A percentile compares a stretch with the other conserved stretches of the same genome.
phyloP scores from a whole-genome alignment of 1,140 invertebrate genomes.

The Wiebesia pumilae region DNA sequence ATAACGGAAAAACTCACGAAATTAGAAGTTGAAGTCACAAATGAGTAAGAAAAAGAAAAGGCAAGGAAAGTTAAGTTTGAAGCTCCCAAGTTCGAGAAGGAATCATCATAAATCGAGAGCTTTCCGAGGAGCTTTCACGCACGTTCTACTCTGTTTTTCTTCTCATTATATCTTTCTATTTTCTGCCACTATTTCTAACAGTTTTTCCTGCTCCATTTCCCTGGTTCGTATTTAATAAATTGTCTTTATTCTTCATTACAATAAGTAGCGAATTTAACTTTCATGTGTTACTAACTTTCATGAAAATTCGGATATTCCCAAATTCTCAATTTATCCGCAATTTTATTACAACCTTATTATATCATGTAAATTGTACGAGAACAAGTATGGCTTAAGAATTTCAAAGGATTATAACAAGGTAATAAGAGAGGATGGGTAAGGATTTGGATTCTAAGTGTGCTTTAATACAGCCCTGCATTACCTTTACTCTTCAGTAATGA shows the following conservation, averaged over 20 bases:
- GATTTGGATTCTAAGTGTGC: conserved; percentile 35
- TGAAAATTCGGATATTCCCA: conserved; percentile 7
- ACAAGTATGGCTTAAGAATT: background rate
- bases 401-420: conserved; percentile 31
- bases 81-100: conserved; percentile 53
- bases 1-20: background rate
- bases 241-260: conserved; percentile 56
- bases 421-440: conserved; percentile 31
- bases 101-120: conserved; percentile 58
- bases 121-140: conserved; percentile 43
- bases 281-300: background rate
- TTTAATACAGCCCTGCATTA: conserved; percentile 38
- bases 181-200: background rate
- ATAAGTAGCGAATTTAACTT: background rate
- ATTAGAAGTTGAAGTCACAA: background rate
- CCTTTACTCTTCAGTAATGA: background rate
- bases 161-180: background rate
- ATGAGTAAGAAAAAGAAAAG: conserved; percentile 44
- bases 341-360: conserved; percentile 59
- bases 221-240: conserved; percentile 60
- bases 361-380: conserved; percentile 18
- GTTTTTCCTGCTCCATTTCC: conserved; percentile 58
- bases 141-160: background rate
- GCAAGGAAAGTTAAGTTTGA: conserved; percentile 48
- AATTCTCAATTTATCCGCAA: conserved; percentile 53